Base-by-base conservation (phyloP, 1,140 invertebrate genomes). In the Dinothrombium tinctorium region DNA sequence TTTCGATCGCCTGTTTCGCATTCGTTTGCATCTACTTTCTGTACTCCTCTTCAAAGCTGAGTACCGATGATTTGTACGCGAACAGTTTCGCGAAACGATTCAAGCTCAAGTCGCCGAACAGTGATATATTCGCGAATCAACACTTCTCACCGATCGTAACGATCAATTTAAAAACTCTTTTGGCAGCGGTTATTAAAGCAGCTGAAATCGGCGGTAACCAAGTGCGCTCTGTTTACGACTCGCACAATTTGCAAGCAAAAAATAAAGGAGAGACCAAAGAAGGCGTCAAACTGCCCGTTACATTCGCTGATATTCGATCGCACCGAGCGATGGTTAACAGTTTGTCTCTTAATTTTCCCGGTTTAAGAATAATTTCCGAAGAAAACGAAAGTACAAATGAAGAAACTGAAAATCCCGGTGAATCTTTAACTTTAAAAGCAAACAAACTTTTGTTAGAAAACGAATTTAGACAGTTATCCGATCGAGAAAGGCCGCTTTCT, bases 201-300 rank as follows among this genome's bases (percentile, higher is more conserved):
- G 75, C 82, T 0, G 66, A 78, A 58, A 60, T 66, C 33, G 86
- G 83, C 26, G 84, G 84, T 0, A 51, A 66, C 8, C 66, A 77
- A 61, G 73, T 90, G 0, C 56, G 69, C 22, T 60, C 66, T n/a
- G 70, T 76, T 26, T 62, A 69, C 11, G 60, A 36, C 7, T 15
- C 24, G 69, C 28, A 57, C 67, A 43, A 52, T 54, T 31, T 49
- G 56, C 14, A 53, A 83, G 8, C 64, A 73, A 33, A 62, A 76
- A 75, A 68, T 46, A 90, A 92, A 64, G 7, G 7, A 28, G n/a
- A 28, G 26, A n/a, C 7, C 26, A n/a, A 28, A n/a, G n/a, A 28
- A 8, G 83, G 84, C 5, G 73, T 80, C 60, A 73, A 81, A 50
- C 81, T 90, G 57, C 73, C 73, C 8, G 71, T 87, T 0, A 92